Evolutionary conservation across 2,888 invertebrate genomes (phyloP).

Genomic region (Macrophya alboannulata): DNA sequence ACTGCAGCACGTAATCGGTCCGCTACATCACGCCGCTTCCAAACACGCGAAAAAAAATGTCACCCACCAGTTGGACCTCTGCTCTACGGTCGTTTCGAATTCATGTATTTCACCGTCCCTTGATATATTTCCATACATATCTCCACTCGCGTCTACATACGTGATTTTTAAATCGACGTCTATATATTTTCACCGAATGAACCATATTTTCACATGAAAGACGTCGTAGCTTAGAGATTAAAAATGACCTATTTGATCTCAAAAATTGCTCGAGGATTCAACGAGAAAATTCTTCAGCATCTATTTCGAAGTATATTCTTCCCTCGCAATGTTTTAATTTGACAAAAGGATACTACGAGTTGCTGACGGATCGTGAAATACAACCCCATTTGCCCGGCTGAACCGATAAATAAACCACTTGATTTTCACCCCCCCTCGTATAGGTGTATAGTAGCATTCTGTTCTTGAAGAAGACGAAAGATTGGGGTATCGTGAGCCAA

Average conservation of each 20-base stretch:
- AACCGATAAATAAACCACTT: constrained; percentile 44
- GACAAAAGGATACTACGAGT: neutral
- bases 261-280: neutral
- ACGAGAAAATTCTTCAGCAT: neutral
- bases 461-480: constrained; percentile 36
- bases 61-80: constrained; percentile 57
- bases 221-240: neutral
- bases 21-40: constrained; percentile 63
- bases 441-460: neutral
- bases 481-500: neutral
- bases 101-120: constrained; percentile 57
- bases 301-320: too few species aligned
- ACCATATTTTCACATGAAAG: neutral
- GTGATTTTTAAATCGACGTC: neutral
- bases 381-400: constrained; percentile 15
- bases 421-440: neutral
- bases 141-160: neutral
- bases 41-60: constrained; percentile 64
- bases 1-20: constrained; percentile 63
- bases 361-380: constrained; percentile 38
- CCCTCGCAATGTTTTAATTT: constrained; percentile 22
- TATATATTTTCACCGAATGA: neutral
- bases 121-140: constrained; percentile 17
- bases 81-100: constrained; percentile 59
- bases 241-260: neutral